Conservation (phyloP, 1,140 invertebrate genomes). For the Macrostomum lignano region DNA sequence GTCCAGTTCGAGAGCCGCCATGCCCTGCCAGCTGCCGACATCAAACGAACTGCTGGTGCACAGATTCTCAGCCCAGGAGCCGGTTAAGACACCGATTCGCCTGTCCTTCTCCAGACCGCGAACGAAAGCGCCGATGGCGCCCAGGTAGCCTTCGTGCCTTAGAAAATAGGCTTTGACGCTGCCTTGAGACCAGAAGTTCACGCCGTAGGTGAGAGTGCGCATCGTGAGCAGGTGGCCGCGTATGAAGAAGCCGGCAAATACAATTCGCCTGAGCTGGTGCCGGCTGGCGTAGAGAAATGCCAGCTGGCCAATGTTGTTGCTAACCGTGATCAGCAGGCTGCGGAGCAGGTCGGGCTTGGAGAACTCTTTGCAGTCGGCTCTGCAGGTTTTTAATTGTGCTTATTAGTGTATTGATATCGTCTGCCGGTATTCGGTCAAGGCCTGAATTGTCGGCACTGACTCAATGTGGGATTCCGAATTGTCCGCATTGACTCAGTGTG, state of each 20-base stretch:
- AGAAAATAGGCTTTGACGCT: conserved; percentile 41
- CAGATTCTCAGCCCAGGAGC: conserved; percentile 1
- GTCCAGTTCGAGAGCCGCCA: too few relatives aligned
- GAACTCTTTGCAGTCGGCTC: too few relatives aligned
- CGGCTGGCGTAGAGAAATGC: conserved; percentile 41
- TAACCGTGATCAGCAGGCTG: conserved; percentile 41
- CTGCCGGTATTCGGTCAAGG: too few relatives aligned
- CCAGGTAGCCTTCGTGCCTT: conserved; percentile 45
- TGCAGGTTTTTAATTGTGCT: too few relatives aligned
- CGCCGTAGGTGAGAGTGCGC: conserved; percentile 42
- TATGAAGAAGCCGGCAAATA: conserved; percentile 48
- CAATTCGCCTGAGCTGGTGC: conserved; percentile 31
- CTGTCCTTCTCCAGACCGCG: conserved; percentile 38
- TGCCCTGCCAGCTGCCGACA: too few relatives aligned
- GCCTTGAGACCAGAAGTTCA: conserved; percentile 44
- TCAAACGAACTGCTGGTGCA: too few relatives aligned
- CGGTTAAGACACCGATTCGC: conserved; percentile 8
- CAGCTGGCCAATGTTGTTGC: conserved; percentile 48
- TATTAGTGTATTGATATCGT: too few relatives aligned
- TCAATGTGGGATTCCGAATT: too few relatives aligned
- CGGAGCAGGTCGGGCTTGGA: conserved; percentile 38
- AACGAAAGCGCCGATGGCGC: conserved; percentile 46
- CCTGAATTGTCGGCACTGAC: too few relatives aligned
- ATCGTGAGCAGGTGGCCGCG: conserved; percentile 45
- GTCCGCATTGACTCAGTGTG: too few relatives aligned